Conservation (phyloP, 2,113 vertebrate genomes). For the Engystomops pustulosus region DNA sequence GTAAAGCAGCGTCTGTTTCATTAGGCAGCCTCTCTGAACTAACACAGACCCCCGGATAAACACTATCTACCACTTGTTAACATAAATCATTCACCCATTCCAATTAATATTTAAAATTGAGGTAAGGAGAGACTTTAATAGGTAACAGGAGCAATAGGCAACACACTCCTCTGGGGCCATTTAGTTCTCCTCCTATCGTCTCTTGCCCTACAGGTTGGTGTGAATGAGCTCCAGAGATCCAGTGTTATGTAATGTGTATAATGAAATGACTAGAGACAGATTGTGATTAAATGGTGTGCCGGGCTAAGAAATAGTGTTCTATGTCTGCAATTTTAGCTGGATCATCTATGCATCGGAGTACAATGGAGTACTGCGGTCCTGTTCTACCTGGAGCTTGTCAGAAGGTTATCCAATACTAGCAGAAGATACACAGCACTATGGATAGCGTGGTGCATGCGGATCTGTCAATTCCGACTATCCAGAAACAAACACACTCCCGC, state of each 20-base stretch:
- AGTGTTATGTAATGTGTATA: neutral
- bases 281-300: neutral
- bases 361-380: neutral
- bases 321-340: neutral
- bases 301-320: neutral
- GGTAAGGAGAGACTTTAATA: constrained; percentile 33
- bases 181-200: constrained; percentile 27
- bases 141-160: neutral
- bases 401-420: too few relatives aligned
- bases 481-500: too few relatives aligned
- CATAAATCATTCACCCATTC: constrained; percentile 36
- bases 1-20: constrained; percentile 50
- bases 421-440: too few relatives aligned
- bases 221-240: neutral
- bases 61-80: neutral
- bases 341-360: neutral
- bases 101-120: constrained; percentile 41
- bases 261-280: neutral
- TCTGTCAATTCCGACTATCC: too few relatives aligned
- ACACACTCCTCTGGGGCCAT: neutral
- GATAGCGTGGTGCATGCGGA: too few relatives aligned
- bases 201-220: neutral
- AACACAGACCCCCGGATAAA: constrained; percentile 46
- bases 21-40: constrained; percentile 36
- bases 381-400: neutral